These are phyloP conservation scores for Apis florea DNA, from an alignment of 1,140 invertebrate genomes.

Conservation along the genomic window DNA sequence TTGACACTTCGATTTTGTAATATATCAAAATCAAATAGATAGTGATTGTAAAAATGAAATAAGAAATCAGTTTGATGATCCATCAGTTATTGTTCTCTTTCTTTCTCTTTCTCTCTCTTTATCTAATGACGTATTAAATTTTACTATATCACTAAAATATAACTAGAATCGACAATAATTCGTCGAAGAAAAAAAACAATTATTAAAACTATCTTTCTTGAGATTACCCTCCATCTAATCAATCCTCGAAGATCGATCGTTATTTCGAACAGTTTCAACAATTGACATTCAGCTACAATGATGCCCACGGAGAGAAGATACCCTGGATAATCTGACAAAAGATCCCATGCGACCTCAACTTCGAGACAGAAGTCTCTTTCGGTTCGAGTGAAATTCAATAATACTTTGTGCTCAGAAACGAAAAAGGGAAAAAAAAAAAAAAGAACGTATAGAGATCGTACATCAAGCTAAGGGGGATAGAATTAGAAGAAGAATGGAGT, in stretches of 20 bases:
- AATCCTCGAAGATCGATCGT: background rate
- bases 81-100: background rate
- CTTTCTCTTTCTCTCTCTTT: background rate
- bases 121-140: no score
- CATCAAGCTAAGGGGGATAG: background rate
- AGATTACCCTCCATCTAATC: background rate
- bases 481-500: no score
- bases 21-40: background rate
- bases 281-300: constrained; percentile 33
- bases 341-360: constrained; percentile 20
- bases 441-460: constrained; percentile 5
- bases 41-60: background rate
- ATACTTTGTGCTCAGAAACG: constrained; percentile 36
- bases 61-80: no score
- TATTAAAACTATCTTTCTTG: background rate
- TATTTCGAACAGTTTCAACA: constrained; percentile 3
- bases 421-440: constrained; percentile 24
- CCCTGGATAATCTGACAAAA: constrained; percentile 8
- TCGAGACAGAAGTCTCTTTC: constrained; percentile 6
- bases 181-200: background rate
- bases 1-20: background rate
- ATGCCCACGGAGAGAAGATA: background rate
- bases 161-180: background rate
- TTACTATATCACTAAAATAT: no score
- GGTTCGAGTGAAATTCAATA: constrained; percentile 41